Conservation (phyloP, 2,888 invertebrate species). For the Dryobota labecula region DNA sequence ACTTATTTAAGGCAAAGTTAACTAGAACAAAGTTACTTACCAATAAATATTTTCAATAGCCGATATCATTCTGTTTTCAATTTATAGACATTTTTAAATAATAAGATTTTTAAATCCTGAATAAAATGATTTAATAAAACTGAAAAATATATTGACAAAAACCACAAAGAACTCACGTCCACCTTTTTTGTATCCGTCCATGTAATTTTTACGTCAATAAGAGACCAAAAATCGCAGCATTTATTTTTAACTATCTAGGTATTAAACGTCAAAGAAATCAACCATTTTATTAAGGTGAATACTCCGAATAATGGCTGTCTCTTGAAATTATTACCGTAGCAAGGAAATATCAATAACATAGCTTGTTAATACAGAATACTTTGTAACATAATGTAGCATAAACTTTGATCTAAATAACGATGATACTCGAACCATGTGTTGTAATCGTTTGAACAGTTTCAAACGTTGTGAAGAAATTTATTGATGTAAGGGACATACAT, state of each 20-base stretch:
- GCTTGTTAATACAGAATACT: conserved; percentile 24
- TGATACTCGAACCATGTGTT: conserved; percentile 55
- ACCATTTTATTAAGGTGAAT: conserved; percentile 7
- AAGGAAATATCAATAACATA: conserved; percentile 35
- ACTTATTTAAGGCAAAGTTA: neutral
- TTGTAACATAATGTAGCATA: conserved; percentile 40
- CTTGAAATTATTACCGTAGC: conserved; percentile 9
- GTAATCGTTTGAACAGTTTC: conserved; percentile 57
- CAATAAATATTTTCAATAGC: neutral
- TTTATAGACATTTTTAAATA: neutral
- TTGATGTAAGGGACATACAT: conserved; percentile 24
- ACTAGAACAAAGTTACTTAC: neutral
- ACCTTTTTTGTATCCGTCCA: neutral
- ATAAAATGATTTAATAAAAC: neutral
- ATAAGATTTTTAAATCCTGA: neutral
- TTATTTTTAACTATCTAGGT: neutral
- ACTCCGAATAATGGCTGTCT: neutral
- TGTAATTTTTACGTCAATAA: neutral
- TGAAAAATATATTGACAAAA: neutral
- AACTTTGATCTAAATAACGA: conserved; percentile 59
- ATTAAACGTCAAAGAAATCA: neutral
- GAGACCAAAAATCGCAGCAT: neutral
- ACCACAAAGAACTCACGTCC: too few species aligned
- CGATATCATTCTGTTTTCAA: neutral
- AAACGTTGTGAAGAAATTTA: conserved; percentile 52